These are phyloP conservation scores for Myrmophylax atrothorax DNA, from an alignment of 2,113 vertebrate genomes.

Conservation along the genomic window DNA sequence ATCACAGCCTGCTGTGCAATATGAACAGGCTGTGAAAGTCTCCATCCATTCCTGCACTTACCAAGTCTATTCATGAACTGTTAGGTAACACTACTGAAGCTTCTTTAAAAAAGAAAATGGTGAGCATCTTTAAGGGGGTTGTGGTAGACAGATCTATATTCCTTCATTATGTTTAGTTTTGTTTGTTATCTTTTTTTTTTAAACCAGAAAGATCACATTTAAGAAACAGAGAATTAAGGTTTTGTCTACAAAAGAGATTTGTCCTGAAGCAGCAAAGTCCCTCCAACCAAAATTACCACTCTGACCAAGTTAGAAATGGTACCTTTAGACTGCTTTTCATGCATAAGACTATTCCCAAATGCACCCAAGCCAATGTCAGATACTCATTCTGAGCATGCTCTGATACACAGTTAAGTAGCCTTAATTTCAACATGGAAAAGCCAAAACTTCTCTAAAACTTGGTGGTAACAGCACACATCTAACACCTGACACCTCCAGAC, in stretches of 20 bases:
- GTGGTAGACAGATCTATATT: background rate
- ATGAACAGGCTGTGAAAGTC: background rate
- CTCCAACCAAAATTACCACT: background rate
- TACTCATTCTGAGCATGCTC: background rate
- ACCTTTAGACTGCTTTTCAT: background rate
- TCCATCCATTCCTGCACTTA: background rate
- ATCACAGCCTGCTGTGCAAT: background rate
- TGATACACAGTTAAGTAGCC: background rate
- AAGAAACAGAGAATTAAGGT: background rate
- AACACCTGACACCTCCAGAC: background rate
- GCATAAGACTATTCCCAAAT: background rate
- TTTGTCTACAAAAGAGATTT: background rate
- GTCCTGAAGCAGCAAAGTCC: background rate
- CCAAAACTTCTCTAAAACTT: background rate
- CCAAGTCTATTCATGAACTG: background rate
- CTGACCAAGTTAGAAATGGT: background rate
- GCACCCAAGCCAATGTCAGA: background rate
- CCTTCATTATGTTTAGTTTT: background rate
- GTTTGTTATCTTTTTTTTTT: background rate
- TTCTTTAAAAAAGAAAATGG: background rate
- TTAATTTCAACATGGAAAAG: background rate
- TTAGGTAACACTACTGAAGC: background rate
- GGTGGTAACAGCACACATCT: background rate
- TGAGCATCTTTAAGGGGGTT: background rate
- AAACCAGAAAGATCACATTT: background rate